Evolutionary conservation across 1,140 invertebrate species (phyloP), one percentile per base, ranked within the genome.

Genomic region (Myzus persicae): DNA sequence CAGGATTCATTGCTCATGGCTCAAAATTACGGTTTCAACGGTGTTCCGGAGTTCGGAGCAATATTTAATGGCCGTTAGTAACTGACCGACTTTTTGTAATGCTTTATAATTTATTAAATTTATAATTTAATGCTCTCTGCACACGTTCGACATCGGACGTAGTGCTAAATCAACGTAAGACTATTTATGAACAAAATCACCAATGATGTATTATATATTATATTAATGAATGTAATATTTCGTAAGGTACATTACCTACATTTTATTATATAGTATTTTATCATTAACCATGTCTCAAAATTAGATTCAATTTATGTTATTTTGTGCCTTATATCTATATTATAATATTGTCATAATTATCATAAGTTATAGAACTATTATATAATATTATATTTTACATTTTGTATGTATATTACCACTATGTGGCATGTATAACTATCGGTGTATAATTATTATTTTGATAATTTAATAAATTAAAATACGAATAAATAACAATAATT

Each of bases 1-100:
- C 51, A 93, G 91, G 91, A 94, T 76, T 90, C 90, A 22, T 3
- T 91, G 54, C 89, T 93, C 44, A 54, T 85, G 38, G 46, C 90
- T n/a, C 89, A 94, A 87, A 93, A 94, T 82, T 94, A 94, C 90
- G 94, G 94, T 31, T 94, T 67, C 87, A 93, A 93, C 36, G 94
- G 94, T n/a, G 94, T 82, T 24, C 93, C 88, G 9, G 94, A 94
- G 87, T 93, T 85, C 38, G 93, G 94, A 51, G 93, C 94, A 38
- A 90, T 93, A 44, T 59, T 94, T 24, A 94, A 94, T 85, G 90
- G 90, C n/a, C 88, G 94, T 36, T 93, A 89, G 36, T 89, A 89
- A 91, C 24, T 59, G 51, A 36, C 85, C 87, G 8, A 36, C 42
- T 46, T 46, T 67, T 76, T 76, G 14, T 44, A 85, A n/a, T 31